Evolutionary conservation across 2,888 invertebrate species (phyloP), one percentile per base, ranked within the genome.

Genomic region (Athalia rosae): DNA sequence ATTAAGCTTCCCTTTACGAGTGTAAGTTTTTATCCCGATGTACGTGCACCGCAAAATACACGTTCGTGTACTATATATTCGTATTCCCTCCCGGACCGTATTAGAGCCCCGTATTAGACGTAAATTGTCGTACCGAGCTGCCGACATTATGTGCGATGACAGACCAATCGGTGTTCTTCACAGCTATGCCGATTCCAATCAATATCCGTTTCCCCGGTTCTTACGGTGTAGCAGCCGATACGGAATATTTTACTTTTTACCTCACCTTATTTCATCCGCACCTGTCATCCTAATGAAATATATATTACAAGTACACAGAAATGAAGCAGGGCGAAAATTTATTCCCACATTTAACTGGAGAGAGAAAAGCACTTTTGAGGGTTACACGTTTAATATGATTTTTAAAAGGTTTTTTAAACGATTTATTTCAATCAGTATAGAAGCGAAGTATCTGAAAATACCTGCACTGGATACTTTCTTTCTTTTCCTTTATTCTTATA

Each of bases 21-120:
- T 69, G 69, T 56, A 1, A 69, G 69, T 5, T 64, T 61, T 13
- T 61, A 61, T 13, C 13, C 8, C 13, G 61, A 4, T 15, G 13
- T 13, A 61, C 3, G 13, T 11, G 8, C 8, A 11, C n/a, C 8
- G 28, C 7, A 47, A n/a, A 4, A 3, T 7, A 48, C 48, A 47
- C 5, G 15, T 63, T 6, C 4, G 13, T 66, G n/a, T n/a, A n/a
- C n/a, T n/a, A n/a, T n/a, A n/a, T n/a, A 48, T 15, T 8, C 48
- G 66, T 66, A 66, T 66, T 69, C 50, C 69, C 56, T 69, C 69
- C 69, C 53, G 69, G 69, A 69, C 56, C 50, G 28, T 13, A 8
- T 6, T 59, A 15, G 28, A 28, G 28, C 28, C 28, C 28, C 28
- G 28, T 2, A 28, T 28, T 53, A 43, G 69, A 56, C 50, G 69